These are phyloP conservation scores for Rhagium mordax DNA, from an alignment of 2,888 invertebrate genomes.

Conservation along the genomic window DNA sequence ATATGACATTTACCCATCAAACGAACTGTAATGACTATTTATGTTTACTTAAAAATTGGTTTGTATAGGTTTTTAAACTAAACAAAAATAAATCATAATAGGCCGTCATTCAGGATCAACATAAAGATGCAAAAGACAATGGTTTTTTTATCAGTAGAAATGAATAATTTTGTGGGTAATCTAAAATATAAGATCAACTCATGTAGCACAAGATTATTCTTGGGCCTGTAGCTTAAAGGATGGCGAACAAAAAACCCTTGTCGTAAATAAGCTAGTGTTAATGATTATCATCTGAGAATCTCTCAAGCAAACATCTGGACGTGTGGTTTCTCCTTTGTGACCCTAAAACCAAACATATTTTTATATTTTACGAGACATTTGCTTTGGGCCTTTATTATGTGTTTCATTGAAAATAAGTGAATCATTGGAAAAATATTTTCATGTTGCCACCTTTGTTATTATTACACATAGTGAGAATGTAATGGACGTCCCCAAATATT, in stretches of 20 bases:
- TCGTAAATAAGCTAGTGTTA: slow-evolving; percentile 37
- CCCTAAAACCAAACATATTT: neutral
- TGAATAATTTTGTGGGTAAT: slow-evolving; percentile 15
- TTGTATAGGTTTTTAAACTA: neutral
- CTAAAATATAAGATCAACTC: slow-evolving; percentile 14
- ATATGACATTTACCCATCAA: neutral
- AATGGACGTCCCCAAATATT: no score
- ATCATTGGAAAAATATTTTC: neutral
- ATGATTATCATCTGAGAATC: slow-evolving; percentile 36
- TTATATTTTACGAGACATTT: neutral
- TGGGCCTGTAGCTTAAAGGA: slow-evolving; percentile 20
- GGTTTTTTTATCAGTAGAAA: slow-evolving; percentile 1
- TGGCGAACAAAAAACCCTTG: slow-evolving; percentile 30
- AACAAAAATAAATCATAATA: neutral
- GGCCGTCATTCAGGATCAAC: neutral
- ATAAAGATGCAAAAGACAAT: slow-evolving; percentile 7
- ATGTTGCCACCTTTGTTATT: neutral
- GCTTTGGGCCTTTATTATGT: neutral
- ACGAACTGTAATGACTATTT: neutral
- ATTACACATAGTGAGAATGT: neutral
- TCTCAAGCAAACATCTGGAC: slow-evolving; percentile 33
- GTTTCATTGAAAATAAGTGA: neutral
- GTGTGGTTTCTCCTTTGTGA: slow-evolving; percentile 23
- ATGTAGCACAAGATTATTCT: no score
- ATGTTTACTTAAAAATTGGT: neutral